A percentile compares a stretch with the other conserved stretches of the same genome.
Conservation (phyloP, 2,797 vertebrate species). For the Apogon talboti region DNA sequence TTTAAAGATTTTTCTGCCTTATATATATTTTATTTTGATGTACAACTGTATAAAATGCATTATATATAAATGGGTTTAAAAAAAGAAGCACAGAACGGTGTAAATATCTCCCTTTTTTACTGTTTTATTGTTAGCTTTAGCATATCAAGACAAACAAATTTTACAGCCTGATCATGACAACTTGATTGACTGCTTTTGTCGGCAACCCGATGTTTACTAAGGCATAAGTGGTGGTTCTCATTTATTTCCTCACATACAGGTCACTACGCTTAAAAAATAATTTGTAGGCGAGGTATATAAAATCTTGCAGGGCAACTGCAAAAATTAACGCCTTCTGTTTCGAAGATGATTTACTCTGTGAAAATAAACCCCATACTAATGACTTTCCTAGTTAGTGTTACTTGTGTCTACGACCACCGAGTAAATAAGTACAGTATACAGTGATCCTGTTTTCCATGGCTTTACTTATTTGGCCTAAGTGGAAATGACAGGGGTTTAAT, state of each 20-base stretch:
- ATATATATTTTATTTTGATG: rapidly evolving
- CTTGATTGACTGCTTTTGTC: not conserved
- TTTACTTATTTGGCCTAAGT: too few relatives aligned
- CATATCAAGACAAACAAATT: not conserved
- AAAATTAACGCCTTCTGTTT: too few relatives aligned
- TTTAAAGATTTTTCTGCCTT: not conserved
- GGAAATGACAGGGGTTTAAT: not conserved
- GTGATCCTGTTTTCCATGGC: not conserved
- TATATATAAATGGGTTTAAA: not conserved
- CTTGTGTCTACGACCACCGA: too few relatives aligned
- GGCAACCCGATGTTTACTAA: not conserved
- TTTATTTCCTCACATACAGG: not conserved
- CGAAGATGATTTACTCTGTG: too few relatives aligned
- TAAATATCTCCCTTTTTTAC: not conserved
- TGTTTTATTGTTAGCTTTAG: conserved; percentile 14
- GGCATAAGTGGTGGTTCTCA: too few relatives aligned
- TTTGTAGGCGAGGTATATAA: too few relatives aligned
- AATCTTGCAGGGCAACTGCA: too few relatives aligned
- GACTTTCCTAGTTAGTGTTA: too few relatives aligned
- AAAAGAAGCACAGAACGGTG: not conserved
- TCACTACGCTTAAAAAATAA: too few relatives aligned
- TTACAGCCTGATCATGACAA: not conserved
- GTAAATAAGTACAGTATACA: too few relatives aligned
- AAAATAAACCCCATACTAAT: too few relatives aligned
- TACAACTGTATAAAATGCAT: rapidly evolving